These are phyloP conservation scores for Centrocercus urophasianus DNA, from an alignment of 2,113 vertebrate species.

Conservation along the genomic window DNA sequence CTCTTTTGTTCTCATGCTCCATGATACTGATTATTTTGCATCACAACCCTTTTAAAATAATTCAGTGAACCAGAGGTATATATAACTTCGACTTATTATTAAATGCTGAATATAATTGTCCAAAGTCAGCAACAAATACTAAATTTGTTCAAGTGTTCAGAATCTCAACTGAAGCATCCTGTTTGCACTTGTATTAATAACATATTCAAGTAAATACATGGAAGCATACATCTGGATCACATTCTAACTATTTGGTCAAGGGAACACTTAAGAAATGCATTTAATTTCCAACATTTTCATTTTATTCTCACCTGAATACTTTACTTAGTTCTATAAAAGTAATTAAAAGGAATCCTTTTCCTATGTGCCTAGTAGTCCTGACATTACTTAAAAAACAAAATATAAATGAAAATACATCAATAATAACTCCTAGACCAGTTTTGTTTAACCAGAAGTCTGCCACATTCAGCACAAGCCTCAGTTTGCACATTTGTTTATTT, in stretches of 20 bases:
- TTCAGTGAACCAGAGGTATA: background rate
- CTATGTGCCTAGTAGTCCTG: background rate
- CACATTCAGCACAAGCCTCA: background rate
- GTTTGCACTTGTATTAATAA: background rate
- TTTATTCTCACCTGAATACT: background rate
- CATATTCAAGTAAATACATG: background rate
- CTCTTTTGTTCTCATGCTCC: background rate
- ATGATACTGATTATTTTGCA: background rate
- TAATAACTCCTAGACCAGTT: background rate
- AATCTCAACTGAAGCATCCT: background rate
- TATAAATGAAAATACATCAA: background rate
- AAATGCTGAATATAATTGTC: background rate
- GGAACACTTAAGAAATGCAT: background rate
- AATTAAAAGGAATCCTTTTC: background rate
- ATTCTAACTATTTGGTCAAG: background rate
- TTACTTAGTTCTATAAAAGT: background rate
- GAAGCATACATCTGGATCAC: background rate
- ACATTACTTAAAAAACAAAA: background rate
- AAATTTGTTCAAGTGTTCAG: background rate
- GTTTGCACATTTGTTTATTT: background rate
- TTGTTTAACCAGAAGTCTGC: background rate
- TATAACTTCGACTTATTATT: background rate
- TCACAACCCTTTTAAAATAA: background rate
- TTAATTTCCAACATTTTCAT: background rate
- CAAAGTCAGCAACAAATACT: background rate